phyloP scores from a whole-genome alignment of 2,113 vertebrate species.

The Ctenomys sociabilis region DNA sequence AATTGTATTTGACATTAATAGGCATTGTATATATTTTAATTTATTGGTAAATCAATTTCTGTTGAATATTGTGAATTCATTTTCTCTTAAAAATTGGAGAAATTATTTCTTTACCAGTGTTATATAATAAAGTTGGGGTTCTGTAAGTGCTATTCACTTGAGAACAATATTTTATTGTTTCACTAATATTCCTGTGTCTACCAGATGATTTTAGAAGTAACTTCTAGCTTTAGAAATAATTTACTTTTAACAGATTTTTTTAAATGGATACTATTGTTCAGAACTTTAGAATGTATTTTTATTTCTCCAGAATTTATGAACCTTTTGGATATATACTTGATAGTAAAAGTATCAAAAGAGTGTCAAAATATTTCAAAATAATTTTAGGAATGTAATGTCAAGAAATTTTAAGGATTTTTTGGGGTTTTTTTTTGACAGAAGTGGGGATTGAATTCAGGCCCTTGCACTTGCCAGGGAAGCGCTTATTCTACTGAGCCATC shows the following conservation, averaged over 20 bases:
- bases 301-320: slow-evolving; percentile 39
- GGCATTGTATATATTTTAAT: neutral
- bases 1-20: neutral
- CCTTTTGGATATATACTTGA: neutral
- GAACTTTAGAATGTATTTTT: slow-evolving; percentile 23
- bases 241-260: neutral
- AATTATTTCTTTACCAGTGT: slow-evolving; percentile 32
- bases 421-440: too few species aligned
- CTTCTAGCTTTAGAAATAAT: neutral
- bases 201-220: neutral
- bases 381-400: neutral
- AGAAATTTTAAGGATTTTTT: neutral
- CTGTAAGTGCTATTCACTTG: slow-evolving; percentile 24
- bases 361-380: neutral
- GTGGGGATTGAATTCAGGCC: too few species aligned
- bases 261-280: slow-evolving; percentile 10
- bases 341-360: neutral
- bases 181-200: neutral
- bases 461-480: too few species aligned
- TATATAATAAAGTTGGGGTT: neutral
- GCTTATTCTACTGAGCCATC: too few species aligned
- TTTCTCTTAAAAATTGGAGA: slow-evolving; percentile 20
- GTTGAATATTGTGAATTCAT: neutral
- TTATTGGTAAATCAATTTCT: neutral
- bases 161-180: neutral